A percentile compares a stretch with the other conserved stretches of the same genome.
These are phyloP conservation scores for Leucoraja erinaceus DNA, from an alignment of 2,113 vertebrate species.

Conservation along the genomic window DNA sequence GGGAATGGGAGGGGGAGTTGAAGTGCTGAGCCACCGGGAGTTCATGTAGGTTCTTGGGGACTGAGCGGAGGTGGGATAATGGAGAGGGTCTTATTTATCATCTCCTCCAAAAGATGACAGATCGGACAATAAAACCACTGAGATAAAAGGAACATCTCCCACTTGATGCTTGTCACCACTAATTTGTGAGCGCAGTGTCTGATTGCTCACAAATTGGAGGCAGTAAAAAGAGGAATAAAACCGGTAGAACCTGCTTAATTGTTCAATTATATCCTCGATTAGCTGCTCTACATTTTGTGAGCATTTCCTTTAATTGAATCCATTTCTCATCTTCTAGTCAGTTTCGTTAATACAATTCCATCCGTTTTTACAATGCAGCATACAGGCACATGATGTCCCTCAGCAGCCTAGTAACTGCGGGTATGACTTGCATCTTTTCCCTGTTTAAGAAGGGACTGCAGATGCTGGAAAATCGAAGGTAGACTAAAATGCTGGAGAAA, in stretches of 20 bases:
- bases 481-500: too few relatives aligned
- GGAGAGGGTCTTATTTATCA: too few relatives aligned
- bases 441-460: too few relatives aligned
- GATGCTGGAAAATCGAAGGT: too few relatives aligned
- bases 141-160: neutral
- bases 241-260: neutral
- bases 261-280: slow-evolving; percentile 24
- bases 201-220: neutral
- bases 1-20: too few relatives aligned
- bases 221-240: neutral
- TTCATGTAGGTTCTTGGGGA: too few relatives aligned
- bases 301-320: neutral
- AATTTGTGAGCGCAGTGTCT: neutral
- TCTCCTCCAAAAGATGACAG: too few relatives aligned
- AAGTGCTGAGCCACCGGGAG: too few relatives aligned
- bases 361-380: neutral
- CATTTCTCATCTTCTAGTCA: slow-evolving; percentile 16
- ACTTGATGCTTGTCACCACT: neutral
- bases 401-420: too few relatives aligned
- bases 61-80: too few relatives aligned
- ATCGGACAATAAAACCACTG: neutral
- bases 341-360: neutral
- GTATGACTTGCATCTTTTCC: too few relatives aligned
- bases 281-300: neutral
- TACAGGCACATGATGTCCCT: neutral